These are phyloP conservation scores for Cosmia pyralina DNA, from an alignment of 2,888 invertebrate genomes.

Conservation along the genomic window DNA sequence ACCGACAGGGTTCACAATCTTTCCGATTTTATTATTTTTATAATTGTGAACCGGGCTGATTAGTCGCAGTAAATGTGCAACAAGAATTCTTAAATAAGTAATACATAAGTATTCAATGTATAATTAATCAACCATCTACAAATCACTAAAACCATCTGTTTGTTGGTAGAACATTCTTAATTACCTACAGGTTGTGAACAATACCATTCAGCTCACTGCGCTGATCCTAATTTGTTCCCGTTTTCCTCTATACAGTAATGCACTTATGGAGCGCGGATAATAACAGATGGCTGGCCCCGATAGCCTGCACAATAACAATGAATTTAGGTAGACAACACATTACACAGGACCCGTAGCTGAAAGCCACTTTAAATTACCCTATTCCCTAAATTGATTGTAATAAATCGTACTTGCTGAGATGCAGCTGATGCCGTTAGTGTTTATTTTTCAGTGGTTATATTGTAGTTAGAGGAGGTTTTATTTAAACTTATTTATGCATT, in stretches of 20 bases:
- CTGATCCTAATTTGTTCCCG: conserved; percentile 44
- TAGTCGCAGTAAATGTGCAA: no score
- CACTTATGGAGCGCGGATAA: conserved; percentile 48
- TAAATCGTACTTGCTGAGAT: conserved; percentile 52
- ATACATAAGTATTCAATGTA: no score
- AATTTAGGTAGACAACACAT: conserved; percentile 61
- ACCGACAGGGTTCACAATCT: no score
- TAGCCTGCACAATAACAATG: conserved; percentile 56
- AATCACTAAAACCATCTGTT: no score
- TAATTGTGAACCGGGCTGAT: no score
- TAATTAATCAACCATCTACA: no score
- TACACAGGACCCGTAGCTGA: conserved; percentile 57
- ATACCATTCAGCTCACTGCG: neutral
- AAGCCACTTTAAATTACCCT: conserved; percentile 62
- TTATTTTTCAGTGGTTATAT: conserved; percentile 42
- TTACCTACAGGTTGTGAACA: no score
- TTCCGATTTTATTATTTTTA: no score
- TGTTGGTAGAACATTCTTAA: no score
- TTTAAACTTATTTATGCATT: no score
- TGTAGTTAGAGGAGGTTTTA: neutral
- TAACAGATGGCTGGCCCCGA: conserved; percentile 56
- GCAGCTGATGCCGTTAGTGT: conserved; percentile 58
- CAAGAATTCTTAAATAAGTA: no score
- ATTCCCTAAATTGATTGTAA: conserved; percentile 60
- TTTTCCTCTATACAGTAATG: conserved; percentile 48